Conservation (phyloP, 2,797 vertebrate genomes). For the Xiphophorus birchmanni region DNA sequence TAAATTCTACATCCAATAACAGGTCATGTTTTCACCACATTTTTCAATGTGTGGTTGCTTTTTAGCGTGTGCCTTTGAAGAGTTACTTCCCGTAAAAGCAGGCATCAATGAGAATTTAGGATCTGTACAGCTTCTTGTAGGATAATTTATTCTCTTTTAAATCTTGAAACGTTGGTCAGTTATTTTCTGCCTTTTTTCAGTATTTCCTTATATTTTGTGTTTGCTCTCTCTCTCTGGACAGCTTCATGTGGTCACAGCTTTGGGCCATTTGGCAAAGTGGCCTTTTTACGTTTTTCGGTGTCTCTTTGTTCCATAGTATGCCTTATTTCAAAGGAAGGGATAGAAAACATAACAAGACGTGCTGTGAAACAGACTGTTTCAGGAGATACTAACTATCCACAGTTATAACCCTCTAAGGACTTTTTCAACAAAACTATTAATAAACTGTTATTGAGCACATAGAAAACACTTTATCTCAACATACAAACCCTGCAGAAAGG, state of each 20-base stretch:
- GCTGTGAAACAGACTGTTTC: background rate
- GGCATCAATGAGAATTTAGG: slow-evolving; percentile 10
- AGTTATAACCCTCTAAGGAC: background rate
- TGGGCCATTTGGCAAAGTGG: slow-evolving; percentile 1
- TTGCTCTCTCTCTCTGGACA: slow-evolving; percentile 2
- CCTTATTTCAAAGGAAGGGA: background rate
- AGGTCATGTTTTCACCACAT: background rate
- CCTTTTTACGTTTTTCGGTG: background rate
- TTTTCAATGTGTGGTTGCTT: slow-evolving; percentile 15
- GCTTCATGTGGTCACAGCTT: background rate
- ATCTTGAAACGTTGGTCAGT: background rate
- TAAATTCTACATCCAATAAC: slow-evolving; percentile 2
- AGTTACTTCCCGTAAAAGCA: slow-evolving; percentile 18
- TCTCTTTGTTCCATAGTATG: slow-evolving; percentile 10
- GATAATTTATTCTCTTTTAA: slow-evolving; percentile 16
- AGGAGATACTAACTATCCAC: background rate
- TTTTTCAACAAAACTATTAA: background rate
- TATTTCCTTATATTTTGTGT: background rate
- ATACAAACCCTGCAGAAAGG: background rate
- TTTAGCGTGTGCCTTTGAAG: slow-evolving; percentile 34
- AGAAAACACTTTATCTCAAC: background rate
- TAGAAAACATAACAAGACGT: background rate
- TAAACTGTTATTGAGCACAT: background rate
- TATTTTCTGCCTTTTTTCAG: background rate
- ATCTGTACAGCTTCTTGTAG: slow-evolving; percentile 6